Conservation (phyloP, 1,140 invertebrate genomes). For the Bicyclus anynana region DNA sequence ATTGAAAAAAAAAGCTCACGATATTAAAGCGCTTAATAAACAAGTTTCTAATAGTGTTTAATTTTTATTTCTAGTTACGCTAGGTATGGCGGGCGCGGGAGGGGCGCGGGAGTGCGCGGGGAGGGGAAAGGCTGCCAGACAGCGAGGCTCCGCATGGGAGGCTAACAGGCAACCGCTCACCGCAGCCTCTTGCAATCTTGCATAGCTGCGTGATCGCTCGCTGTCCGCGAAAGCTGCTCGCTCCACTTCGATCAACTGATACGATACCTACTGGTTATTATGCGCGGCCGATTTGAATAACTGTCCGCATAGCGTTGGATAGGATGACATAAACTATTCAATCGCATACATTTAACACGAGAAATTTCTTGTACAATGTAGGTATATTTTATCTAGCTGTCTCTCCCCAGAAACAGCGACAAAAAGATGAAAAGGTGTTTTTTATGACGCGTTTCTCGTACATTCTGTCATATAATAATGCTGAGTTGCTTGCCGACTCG, state of each 20-base stretch:
- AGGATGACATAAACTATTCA: too few relatives aligned
- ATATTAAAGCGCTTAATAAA: not conserved
- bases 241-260: slow-evolving; percentile 31
- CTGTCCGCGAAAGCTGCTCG: slow-evolving; percentile 26
- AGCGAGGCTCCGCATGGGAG: slow-evolving; percentile 74
- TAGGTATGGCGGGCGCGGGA: slow-evolving; percentile 21
- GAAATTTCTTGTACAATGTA: too few relatives aligned
- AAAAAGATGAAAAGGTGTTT: too few relatives aligned
- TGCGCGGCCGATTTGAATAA: slow-evolving; percentile 1
- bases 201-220: slow-evolving; percentile 43
- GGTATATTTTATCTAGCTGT: too few relatives aligned
- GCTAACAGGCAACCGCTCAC: slow-evolving; percentile 69
- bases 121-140: slow-evolving; percentile 52
- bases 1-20: not conserved
- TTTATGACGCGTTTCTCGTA: too few relatives aligned
- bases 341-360: too few relatives aligned
- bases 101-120: slow-evolving; percentile 19
- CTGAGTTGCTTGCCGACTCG: too few relatives aligned
- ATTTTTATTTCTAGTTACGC: slow-evolving; percentile 35
- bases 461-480: too few relatives aligned
- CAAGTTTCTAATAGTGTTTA: not conserved
- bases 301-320: not conserved
- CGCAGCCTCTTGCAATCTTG: too few relatives aligned
- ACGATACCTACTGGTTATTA: slow-evolving; percentile 10
- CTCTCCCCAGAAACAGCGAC: too few relatives aligned